Base-by-base conservation (phyloP, 1,140 invertebrate genomes). In the Drosophila rufa region DNA sequence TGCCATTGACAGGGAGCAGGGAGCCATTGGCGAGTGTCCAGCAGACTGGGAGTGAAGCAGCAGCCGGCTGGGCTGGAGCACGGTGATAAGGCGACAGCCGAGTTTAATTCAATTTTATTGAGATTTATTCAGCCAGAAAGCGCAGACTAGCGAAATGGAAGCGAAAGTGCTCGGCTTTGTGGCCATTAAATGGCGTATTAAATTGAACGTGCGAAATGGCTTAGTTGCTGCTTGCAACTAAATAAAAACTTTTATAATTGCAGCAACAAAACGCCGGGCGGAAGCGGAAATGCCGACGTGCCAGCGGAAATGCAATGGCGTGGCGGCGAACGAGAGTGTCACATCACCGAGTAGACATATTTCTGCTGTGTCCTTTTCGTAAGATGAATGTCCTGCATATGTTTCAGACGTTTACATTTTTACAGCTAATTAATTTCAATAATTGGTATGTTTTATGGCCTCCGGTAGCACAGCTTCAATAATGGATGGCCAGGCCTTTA, bases 231-330 rank as follows among this genome's bases (percentile, higher is more conserved):
- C 50, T 53, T 66, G 50, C 36, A 36, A 47, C 64, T 55, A 70
- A 70, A 58, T 46, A 58, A 46, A 70, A 53, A 51, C 14, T 19
- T 12, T 9, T 30, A 51, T 62, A 56, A 76, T 55, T 58, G 75
- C 36, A 38, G 33, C 38, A 25, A 48, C 50, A 55, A 36, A 68
- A 42, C 38, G 33, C 15, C 40, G n/a, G 40, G 27, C 84, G 84
- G 84, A 87, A 87, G 56, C 83, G 83, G 83, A 86, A 68, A 56
- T 74, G 77, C 58, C 59, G 71, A 55, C 57, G 67, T 73, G 74
- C 17, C 27, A 66, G 43, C 84, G 84, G 84, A 87, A 71, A 75
- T 79, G 73, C 69, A 42, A 36, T n/a, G 62, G 25, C 43, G 11
- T 19, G 6, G 19, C 30, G 48, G 33, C 38, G 27, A n/a, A 36